phyloP scores from a whole-genome alignment of 2,888 invertebrate genomes.

The Xylophagus ater region DNA sequence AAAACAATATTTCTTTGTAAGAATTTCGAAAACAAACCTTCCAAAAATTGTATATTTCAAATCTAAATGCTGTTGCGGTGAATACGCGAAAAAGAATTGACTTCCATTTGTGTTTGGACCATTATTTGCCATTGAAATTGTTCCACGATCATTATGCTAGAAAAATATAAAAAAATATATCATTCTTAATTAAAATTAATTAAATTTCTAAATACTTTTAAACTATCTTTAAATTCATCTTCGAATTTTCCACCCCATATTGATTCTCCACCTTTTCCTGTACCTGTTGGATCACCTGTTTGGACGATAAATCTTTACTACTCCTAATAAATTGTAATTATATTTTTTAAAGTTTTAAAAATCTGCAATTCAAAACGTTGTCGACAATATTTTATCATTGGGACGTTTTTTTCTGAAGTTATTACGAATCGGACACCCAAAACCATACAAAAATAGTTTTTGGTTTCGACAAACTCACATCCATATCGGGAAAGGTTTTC shows the following conservation, averaged over 20 bases:
- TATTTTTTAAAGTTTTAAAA: too few species aligned
- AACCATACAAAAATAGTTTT: too few species aligned
- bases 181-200: conserved; percentile 1
- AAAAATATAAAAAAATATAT: conserved; percentile 5
- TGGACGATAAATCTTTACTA: too few species aligned
- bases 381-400: too few species aligned
- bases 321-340: too few species aligned
- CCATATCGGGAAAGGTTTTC: too few species aligned
- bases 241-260: conserved; percentile 96
- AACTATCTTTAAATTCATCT: conserved; percentile 90
- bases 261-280: conserved; percentile 92
- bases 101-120: conserved; percentile 96
- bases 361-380: too few species aligned
- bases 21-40: conserved; percentile 52
- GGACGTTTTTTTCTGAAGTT: too few species aligned
- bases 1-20: background rate
- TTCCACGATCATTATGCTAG: conserved; percentile 81
- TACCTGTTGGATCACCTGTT: conserved; percentile 77
- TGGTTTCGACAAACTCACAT: too few species aligned
- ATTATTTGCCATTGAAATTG: conserved; percentile 96
- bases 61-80: conserved; percentile 88
- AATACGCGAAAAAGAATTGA: conserved; percentile 95
- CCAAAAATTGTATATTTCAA: conserved; percentile 96
- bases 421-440: too few species aligned
- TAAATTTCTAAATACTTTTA: conserved; percentile 77